Percentiles rank a stretch among this genome's conserved stretches.
Evolutionary conservation across 1,140 invertebrate genomes (phyloP).

Genomic region (Drosophila kurseongensis): DNA sequence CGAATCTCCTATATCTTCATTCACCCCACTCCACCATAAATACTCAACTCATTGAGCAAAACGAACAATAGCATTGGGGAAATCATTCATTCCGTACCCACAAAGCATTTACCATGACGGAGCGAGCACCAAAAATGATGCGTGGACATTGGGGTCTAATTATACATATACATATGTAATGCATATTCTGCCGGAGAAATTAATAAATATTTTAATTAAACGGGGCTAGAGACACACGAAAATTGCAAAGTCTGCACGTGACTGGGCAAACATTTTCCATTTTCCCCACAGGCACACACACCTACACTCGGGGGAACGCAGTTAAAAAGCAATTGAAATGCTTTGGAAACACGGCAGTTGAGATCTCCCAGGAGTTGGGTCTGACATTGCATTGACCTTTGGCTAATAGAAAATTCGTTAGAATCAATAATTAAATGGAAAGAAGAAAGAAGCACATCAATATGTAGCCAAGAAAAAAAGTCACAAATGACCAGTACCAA

Average conservation of each 20-base stretch:
- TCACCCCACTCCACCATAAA: neutral
- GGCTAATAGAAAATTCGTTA: slow-evolving; percentile 55
- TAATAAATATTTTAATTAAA: slow-evolving; percentile 73
- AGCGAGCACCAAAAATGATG: slow-evolving; percentile 13
- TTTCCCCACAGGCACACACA: slow-evolving; percentile 12
- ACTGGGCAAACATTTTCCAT: slow-evolving; percentile 56
- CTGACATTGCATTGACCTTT: slow-evolving; percentile 77
- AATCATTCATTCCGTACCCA: slow-evolving; percentile 23
- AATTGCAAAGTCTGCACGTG: slow-evolving; percentile 60
- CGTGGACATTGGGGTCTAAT: slow-evolving; percentile 2
- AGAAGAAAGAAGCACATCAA: slow-evolving; percentile 30
- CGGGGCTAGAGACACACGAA: slow-evolving; percentile 14
- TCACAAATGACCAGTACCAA: slow-evolving; percentile 68
- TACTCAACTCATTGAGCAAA: slow-evolving; percentile 18
- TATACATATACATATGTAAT: slow-evolving; percentile 13
- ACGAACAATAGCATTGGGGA: slow-evolving; percentile 16
- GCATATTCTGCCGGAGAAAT: slow-evolving; percentile 53
- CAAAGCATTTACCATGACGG: slow-evolving; percentile 35
- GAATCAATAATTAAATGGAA: slow-evolving; percentile 79
- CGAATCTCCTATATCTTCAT: slow-evolving; percentile 1
- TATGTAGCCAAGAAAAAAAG: slow-evolving; percentile 39
- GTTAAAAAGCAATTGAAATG: slow-evolving; percentile 74
- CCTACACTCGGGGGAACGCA: slow-evolving; percentile 35
- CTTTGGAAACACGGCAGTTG: slow-evolving; percentile 37
- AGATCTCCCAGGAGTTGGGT: slow-evolving; percentile 49